Evolutionary conservation across 2,797 vertebrate species (phyloP).

Genomic region (Dicrostonyx torquatus): DNA sequence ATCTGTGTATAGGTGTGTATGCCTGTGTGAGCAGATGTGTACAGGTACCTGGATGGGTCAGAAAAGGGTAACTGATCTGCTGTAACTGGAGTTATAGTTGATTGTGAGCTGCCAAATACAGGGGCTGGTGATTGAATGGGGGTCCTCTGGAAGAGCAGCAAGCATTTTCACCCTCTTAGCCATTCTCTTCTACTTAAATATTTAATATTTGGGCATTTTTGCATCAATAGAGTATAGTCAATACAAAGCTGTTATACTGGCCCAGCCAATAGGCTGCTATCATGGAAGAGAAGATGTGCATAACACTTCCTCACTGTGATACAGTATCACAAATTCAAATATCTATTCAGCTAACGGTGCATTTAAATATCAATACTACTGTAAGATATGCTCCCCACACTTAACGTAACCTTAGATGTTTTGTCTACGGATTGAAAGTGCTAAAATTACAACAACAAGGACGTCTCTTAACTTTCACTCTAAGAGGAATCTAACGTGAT

Average conservation of each 20-base stretch:
- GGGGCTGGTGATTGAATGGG: neutral
- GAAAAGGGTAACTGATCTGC: neutral
- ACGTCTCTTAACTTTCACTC: constrained; percentile 51
- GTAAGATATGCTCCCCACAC: constrained; percentile 51
- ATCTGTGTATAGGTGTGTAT: neutral
- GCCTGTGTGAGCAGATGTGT: neutral
- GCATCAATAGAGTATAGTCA: neutral
- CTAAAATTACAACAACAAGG: constrained; percentile 65
- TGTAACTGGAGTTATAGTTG: neutral
- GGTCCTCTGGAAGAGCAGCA: neutral
- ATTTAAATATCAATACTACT: constrained; percentile 66
- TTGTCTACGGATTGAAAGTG: constrained; percentile 68
- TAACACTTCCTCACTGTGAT: constrained; percentile 57
- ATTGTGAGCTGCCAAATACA: neutral
- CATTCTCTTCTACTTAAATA: neutral
- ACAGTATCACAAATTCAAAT: constrained; percentile 63
- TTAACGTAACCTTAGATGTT: constrained; percentile 62
- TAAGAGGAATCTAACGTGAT: constrained; percentile 45
- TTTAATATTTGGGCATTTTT: constrained; percentile 26
- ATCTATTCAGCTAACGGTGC: constrained; percentile 56
- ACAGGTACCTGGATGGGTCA: no score
- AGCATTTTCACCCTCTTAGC: neutral
- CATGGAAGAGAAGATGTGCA: constrained; percentile 58
- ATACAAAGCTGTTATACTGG: constrained; percentile 45
- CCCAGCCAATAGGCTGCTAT: constrained; percentile 60